Conservation (phyloP, 2,113 vertebrate species). For the Phodopus roborovskii region DNA sequence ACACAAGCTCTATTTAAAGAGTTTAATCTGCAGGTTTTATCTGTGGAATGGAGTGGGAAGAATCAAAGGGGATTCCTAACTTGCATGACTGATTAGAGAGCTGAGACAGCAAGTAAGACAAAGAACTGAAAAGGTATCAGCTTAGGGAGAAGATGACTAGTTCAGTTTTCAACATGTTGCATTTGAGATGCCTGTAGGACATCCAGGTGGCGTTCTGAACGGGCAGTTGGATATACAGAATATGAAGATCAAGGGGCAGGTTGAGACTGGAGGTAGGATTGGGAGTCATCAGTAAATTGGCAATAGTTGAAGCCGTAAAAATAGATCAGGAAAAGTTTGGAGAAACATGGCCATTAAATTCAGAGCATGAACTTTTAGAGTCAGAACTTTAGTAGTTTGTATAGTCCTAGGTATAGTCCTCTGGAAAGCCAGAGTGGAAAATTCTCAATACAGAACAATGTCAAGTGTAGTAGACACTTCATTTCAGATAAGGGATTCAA, state of each 20-base stretch:
- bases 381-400: neutral
- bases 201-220: slow-evolving; percentile 26
- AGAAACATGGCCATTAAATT: neutral
- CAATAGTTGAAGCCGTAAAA: slow-evolving; percentile 5
- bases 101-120: slow-evolving; percentile 1
- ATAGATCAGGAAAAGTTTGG: neutral
- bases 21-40: neutral
- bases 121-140: neutral
- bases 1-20: neutral
- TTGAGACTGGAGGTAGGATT: slow-evolving; percentile 30
- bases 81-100: slow-evolving; percentile 4
- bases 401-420: neutral
- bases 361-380: neutral
- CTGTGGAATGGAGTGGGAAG: slow-evolving; percentile 19
- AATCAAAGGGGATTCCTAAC: slow-evolving; percentile 33
- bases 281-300: slow-evolving; percentile 15
- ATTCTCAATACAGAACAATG: neutral
- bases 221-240: neutral
- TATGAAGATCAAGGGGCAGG: slow-evolving; percentile 9
- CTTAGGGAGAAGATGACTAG: slow-evolving; percentile 35
- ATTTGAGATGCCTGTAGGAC: slow-evolving; percentile 49
- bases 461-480: neutral
- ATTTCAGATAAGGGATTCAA: neutral
- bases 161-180: slow-evolving; percentile 51
- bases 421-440: neutral